Percentiles rank a stretch among this genome's conserved stretches.
These are phyloP conservation scores for Nowickia ferox DNA, from an alignment of 2,888 invertebrate genomes.

Conservation along the genomic window DNA sequence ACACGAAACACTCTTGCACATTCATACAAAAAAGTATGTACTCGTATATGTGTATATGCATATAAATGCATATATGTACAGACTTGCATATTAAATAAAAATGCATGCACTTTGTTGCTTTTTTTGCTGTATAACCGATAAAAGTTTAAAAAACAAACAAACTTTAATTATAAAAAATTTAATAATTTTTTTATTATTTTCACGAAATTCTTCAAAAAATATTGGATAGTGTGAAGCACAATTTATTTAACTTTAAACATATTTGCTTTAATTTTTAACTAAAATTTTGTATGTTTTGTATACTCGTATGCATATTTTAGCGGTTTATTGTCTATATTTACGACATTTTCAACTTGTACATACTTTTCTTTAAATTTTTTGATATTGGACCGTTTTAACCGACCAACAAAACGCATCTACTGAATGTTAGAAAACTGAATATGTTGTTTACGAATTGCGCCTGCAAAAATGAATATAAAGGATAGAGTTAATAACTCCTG, in stretches of 20 bases:
- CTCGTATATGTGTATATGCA: not conserved
- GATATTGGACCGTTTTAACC: constrained; percentile 67
- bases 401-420: constrained; percentile 74
- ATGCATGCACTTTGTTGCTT: not conserved
- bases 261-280: not conserved
- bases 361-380: constrained; percentile 8
- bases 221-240: not conserved
- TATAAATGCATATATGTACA: not conserved
- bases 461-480: constrained; percentile 31
- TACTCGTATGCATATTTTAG: constrained; percentile 13
- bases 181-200: not conserved
- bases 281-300: not conserved
- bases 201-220: not conserved
- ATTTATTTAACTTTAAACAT: constrained; percentile 2
- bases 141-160: not conserved
- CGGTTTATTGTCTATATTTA: constrained; percentile 15
- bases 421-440: constrained; percentile 62
- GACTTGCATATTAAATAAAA: not conserved
- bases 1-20: constrained; percentile 23
- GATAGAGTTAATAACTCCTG: constrained; percentile 13
- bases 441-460: constrained; percentile 73
- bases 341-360: not conserved
- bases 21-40: not conserved
- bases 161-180: not conserved
- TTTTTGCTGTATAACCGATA: not conserved